Evolutionary conservation across 1,140 invertebrate genomes (phyloP).

Genomic region (Drosophila nigromelanica): DNA sequence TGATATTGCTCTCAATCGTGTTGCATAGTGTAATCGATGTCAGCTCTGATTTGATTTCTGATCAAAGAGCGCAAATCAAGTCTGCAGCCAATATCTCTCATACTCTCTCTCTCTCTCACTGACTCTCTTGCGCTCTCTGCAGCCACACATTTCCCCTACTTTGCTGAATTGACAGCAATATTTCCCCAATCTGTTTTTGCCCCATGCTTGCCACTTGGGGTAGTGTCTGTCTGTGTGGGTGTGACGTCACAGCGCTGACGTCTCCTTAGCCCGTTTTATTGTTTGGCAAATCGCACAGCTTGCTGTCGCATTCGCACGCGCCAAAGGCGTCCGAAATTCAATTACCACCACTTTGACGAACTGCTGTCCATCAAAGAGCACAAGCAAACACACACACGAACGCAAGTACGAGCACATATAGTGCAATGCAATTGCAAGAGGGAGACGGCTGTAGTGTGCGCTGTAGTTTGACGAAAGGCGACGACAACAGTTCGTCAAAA

Average conservation of each 20-base stretch:
- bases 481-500: slow-evolving; percentile 80
- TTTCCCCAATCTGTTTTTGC: background rate
- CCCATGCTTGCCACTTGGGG: slow-evolving; percentile 13
- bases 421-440: slow-evolving; percentile 35
- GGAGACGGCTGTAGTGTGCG: slow-evolving; percentile 59
- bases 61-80: slow-evolving; percentile 35
- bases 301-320: slow-evolving; percentile 57
- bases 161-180: too few species aligned
- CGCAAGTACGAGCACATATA: slow-evolving; percentile 11
- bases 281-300: slow-evolving; percentile 56
- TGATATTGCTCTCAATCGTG: background rate
- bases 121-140: slow-evolving; percentile 31
- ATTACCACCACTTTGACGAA: slow-evolving; percentile 83
- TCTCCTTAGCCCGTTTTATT: slow-evolving; percentile 53
- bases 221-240: background rate
- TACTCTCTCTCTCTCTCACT: slow-evolving; percentile 22
- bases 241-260: slow-evolving; percentile 60
- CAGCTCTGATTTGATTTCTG: slow-evolving; percentile 51
- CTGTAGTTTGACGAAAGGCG: slow-evolving; percentile 69
- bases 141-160: slow-evolving; percentile 44
- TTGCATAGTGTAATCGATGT: slow-evolving; percentile 3
- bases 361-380: slow-evolving; percentile 75
- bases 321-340: slow-evolving; percentile 58
- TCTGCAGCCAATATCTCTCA: slow-evolving; percentile 14
- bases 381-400: slow-evolving; percentile 15